Percentiles rank a stretch among this genome's conserved stretches.
phyloP scores from a whole-genome alignment of 2,888 invertebrate species.

The Biston betularia region DNA sequence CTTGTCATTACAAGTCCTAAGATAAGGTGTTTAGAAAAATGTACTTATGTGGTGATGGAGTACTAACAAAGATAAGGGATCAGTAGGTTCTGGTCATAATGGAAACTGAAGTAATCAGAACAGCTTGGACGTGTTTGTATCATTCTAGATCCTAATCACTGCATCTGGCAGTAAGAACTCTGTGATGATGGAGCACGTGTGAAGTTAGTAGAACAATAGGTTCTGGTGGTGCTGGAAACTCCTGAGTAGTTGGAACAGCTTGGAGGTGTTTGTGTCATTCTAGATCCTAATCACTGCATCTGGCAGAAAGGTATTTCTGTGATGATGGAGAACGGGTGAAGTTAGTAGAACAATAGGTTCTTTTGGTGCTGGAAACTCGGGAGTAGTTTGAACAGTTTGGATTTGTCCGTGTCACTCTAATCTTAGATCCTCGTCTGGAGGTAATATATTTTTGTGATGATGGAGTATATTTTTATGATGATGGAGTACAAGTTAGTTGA shows the following conservation, averaged over 20 bases:
- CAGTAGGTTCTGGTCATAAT: not conserved
- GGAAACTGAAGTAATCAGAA: not conserved
- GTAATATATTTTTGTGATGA: no score
- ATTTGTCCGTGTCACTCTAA: not conserved
- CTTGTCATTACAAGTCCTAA: no score
- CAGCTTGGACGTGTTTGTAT: conserved; percentile 6
- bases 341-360: not conserved
- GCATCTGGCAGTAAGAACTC: no score
- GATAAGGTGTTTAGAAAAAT: no score
- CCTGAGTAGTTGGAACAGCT: not conserved
- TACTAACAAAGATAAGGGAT: not conserved
- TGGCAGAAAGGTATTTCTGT: not conserved
- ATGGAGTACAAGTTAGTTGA: no score
- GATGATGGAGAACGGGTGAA: not conserved
- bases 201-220: not conserved
- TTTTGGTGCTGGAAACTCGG: not conserved
- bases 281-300: no score
- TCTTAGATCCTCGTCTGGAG: no score
- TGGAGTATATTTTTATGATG: no score
- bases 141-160: not conserved
- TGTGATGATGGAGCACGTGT: not conserved
- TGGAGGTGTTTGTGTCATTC: no score
- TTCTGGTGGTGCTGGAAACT: not conserved
- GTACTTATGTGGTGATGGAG: conserved; percentile 58
- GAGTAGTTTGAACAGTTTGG: not conserved